Percentiles rank a stretch among this genome's conserved stretches.
These are phyloP conservation scores for Pristionchus japonicus DNA, from an alignment of 2,888 invertebrate genomes.

Conservation along the genomic window DNA sequence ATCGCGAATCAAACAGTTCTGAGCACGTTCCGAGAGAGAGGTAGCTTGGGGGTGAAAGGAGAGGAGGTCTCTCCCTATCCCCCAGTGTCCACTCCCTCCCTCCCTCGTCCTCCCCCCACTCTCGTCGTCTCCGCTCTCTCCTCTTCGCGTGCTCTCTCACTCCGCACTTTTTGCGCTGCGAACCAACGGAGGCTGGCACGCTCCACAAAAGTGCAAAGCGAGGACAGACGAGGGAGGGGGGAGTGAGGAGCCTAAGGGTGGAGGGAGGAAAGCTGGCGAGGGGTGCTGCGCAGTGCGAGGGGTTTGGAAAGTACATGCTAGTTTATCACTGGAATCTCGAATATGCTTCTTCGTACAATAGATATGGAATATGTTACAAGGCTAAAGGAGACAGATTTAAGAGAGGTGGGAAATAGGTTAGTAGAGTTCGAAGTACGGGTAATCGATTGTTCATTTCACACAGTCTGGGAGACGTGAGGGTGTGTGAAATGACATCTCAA, in stretches of 20 bases:
- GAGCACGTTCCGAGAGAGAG: background rate
- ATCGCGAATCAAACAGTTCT: background rate
- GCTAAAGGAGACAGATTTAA: background rate
- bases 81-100: background rate
- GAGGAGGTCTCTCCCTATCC: background rate
- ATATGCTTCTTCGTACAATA: background rate
- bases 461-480: no score
- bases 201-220: slow-evolving; percentile 41
- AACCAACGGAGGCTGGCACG: slow-evolving; percentile 45
- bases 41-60: background rate
- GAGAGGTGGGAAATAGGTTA: no score
- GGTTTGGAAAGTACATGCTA: background rate
- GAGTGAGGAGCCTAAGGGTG: background rate
- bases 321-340: background rate
- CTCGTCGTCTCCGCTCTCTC: slow-evolving; percentile 33
- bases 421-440: no score
- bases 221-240: slow-evolving; percentile 5
- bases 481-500: background rate
- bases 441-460: no score
- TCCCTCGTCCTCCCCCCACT: background rate
- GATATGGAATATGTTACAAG: background rate
- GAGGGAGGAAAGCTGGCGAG: background rate
- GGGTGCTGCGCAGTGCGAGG: background rate
- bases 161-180: slow-evolving; percentile 40
- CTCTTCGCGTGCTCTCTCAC: background rate